Percentiles rank a stretch among this genome's conserved stretches.
These are phyloP conservation scores for Pyralis farinalis DNA, from an alignment of 2,888 invertebrate genomes.

Conservation along the genomic window DNA sequence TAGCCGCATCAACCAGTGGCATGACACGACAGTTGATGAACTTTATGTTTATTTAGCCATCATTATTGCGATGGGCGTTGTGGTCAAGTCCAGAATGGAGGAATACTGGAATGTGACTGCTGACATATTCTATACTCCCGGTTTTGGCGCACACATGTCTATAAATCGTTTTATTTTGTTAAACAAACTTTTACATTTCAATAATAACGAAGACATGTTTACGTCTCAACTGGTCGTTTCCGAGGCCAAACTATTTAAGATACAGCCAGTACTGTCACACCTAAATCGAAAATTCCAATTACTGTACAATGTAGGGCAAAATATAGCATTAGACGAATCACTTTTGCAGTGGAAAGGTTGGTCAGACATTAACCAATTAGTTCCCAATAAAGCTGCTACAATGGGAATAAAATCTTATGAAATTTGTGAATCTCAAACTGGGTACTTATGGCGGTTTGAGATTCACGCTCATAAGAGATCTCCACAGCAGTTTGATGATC, in stretches of 20 bases:
- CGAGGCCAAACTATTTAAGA: conserved; percentile 16
- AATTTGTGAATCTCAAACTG: conserved; percentile 25
- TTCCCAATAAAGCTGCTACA: conserved; percentile 21
- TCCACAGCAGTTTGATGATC: conserved; percentile 12
- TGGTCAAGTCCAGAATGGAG: conserved; percentile 13
- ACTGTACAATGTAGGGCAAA: conserved; percentile 15
- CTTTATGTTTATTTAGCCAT: conserved; percentile 19
- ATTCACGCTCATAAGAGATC: conserved; percentile 12
- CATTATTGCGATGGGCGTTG: conserved; percentile 16
- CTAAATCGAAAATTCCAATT: conserved; percentile 11
- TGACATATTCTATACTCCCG: conserved; percentile 22
- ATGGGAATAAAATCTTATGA: conserved; percentile 26
- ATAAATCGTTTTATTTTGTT: conserved; percentile 13
- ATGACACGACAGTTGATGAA: conserved; percentile 18
- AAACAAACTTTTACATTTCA: conserved; percentile 18
- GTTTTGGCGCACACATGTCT: conserved; percentile 16
- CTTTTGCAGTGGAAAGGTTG: conserved; percentile 26
- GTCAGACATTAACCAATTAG: conserved; percentile 25
- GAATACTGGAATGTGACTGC: conserved; percentile 23
- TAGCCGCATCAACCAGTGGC: conserved; percentile 19
- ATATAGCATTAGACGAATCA: conserved; percentile 25
- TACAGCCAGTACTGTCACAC: conserved; percentile 13
- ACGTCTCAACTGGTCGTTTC: background rate
- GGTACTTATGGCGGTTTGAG: conserved; percentile 25
- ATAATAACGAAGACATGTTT: conserved; percentile 3